Conservation (phyloP, 2,797 vertebrate species). For the Tokudaia muenninki region DNA sequence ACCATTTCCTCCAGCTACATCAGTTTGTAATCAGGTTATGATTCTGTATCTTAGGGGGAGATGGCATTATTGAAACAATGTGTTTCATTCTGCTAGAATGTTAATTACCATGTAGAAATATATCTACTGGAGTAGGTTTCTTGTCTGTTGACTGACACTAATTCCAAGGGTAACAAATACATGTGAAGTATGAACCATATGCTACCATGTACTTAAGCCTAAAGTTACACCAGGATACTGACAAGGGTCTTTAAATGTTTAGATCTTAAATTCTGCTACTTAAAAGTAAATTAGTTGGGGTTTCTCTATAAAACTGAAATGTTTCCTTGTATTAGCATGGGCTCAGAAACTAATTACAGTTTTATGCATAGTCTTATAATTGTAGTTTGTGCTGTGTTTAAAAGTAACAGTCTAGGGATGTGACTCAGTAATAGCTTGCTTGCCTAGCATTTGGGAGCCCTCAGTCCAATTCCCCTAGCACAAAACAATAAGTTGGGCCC, state of each 20-base stretch:
- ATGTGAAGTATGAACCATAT: background rate
- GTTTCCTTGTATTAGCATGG: conserved; percentile 10
- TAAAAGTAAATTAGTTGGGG: conserved; percentile 8
- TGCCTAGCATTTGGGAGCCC: background rate
- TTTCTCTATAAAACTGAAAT: conserved; percentile 17
- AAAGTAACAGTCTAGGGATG: conserved; percentile 12
- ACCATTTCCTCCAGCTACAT: background rate
- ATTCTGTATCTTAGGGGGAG: background rate
- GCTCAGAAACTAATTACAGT: conserved; percentile 8
- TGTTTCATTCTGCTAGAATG: background rate
- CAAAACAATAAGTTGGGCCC: background rate
- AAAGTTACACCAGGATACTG: background rate
- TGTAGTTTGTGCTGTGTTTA: conserved; percentile 21
- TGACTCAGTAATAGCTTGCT: background rate
- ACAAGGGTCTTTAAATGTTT: background rate
- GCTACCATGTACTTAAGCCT: background rate
- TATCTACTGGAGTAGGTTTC: background rate
- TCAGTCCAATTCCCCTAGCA: background rate
- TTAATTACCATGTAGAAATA: background rate
- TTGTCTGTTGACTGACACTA: background rate
- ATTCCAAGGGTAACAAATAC: background rate
- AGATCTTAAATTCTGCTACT: background rate
- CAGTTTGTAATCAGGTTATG: background rate
- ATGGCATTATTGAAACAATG: background rate
- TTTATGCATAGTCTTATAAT: background rate